A percentile compares a stretch with the other conserved stretches of the same genome.
phyloP scores from a whole-genome alignment of 2,888 invertebrate species.

The Dorcus parallelipipedus region DNA sequence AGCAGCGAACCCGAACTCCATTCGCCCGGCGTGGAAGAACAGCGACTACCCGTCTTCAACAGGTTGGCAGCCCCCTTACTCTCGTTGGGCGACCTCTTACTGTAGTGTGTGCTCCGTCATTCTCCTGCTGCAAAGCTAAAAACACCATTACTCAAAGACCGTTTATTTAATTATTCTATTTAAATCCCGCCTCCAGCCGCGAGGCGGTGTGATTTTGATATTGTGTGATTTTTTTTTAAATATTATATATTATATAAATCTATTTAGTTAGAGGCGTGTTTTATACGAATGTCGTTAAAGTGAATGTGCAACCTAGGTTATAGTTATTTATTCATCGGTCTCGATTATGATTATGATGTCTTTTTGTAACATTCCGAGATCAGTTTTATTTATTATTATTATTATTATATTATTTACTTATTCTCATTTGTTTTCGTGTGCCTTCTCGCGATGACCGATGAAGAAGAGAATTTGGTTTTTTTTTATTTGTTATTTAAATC shows the following conservation, averaged over 20 bases:
- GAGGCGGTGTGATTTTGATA: conserved; percentile 50
- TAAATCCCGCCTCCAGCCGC: conserved; percentile 37
- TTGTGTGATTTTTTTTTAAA: conserved; percentile 48
- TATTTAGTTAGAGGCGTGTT: conserved; percentile 40
- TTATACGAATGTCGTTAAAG: conserved; percentile 46
- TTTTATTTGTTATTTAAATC: conserved; percentile 49
- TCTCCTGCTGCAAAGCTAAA: neutral
- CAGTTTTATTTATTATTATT: conserved; percentile 15
- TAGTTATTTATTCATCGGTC: conserved; percentile 42
- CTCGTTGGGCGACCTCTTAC: conserved; percentile 42
- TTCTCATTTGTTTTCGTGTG: conserved; percentile 36
- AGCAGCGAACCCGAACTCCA: conserved; percentile 53
- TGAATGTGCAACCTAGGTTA: conserved; percentile 43
- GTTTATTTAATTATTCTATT: conserved; percentile 27
- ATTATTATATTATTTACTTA: conserved; percentile 21
- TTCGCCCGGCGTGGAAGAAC: conserved; percentile 39
- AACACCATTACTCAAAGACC: conserved; percentile 34
- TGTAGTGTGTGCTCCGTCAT: conserved; percentile 28
- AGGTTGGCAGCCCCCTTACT: conserved; percentile 57
- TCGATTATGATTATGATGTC: conserved; percentile 35
- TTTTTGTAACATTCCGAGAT: conserved; percentile 23
- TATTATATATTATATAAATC: conserved; percentile 33
- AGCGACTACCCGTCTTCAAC: conserved; percentile 77
- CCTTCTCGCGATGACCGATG: conserved; percentile 42
- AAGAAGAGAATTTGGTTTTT: conserved; percentile 44